Evolutionary conservation across 2,888 invertebrate species (phyloP).

Genomic region (Glyphotaelius pellucidus): DNA sequence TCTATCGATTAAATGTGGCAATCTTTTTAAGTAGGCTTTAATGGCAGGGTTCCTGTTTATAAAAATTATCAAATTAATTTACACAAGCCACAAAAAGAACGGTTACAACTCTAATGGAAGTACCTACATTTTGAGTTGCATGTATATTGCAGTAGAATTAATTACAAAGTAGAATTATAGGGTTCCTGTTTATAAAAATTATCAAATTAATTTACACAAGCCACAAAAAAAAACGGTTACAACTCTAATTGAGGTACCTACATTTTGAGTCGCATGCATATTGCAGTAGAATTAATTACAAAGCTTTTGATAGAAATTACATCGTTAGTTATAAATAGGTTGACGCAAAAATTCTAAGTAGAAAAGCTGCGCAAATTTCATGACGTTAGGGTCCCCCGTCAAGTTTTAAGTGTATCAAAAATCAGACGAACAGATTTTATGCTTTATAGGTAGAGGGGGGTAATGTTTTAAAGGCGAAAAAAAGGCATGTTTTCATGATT

Average conservation of each 20-base stretch:
- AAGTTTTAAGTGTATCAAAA: neutral
- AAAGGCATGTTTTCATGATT: too few species aligned
- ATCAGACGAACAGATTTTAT: neutral
- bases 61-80: neutral
- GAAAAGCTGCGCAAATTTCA: too few species aligned
- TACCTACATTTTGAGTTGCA: neutral
- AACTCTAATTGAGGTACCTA: neutral
- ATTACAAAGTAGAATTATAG: neutral
- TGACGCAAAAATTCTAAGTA: too few species aligned
- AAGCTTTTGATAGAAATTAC: too few species aligned
- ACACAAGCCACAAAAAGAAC: neutral
- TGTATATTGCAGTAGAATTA: neutral
- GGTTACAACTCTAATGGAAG: neutral
- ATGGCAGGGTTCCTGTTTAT: neutral
- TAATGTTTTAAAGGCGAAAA: too few species aligned
- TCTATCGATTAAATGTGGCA: neutral
- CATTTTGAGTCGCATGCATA: neutral
- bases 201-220: neutral
- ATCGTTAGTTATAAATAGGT: too few species aligned
- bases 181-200: neutral
- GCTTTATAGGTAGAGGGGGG: too few species aligned
- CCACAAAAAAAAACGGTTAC: neutral
- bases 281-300: neutral
- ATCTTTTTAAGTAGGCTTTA: neutral
- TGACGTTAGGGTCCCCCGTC: too few species aligned